Conservation (phyloP, 1,140 invertebrate genomes). For the Reticulitermes speratus region DNA sequence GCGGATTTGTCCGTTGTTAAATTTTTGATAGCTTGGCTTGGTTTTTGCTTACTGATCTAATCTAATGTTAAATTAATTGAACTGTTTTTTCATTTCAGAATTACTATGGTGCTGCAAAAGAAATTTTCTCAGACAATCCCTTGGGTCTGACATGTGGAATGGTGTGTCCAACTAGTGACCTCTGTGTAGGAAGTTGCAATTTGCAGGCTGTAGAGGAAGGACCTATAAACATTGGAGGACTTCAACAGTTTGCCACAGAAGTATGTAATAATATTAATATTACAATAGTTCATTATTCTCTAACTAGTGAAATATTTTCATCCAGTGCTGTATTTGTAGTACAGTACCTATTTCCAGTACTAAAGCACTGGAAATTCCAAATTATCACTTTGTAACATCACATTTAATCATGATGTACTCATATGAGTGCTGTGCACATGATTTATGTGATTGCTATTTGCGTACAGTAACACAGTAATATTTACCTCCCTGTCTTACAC, state of each 20-base stretch:
- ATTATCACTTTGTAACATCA: no score
- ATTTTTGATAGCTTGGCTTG: no score
- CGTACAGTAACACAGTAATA: no score
- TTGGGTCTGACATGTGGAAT: conserved; percentile 96
- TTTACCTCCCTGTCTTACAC: no score
- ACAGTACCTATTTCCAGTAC: neutral
- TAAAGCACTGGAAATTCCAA: no score
- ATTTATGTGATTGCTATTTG: no score
- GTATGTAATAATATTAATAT: conserved; percentile 51
- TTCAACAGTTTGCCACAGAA: conserved; percentile 97
- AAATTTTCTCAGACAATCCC: conserved; percentile 96
- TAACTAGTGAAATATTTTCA: neutral
- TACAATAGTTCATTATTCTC: conserved; percentile 28
- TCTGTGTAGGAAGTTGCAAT: conserved; percentile 98
- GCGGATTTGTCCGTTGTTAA: no score
- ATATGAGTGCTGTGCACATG: no score
- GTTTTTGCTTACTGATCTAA: no score
- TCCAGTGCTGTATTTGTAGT: neutral
- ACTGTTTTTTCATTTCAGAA: conserved; percentile 63
- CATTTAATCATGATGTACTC: no score
- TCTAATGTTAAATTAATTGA: no score
- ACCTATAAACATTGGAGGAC: conserved; percentile 95
- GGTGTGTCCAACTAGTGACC: conserved; percentile 98
- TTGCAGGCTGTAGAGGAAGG: conserved; percentile 93
- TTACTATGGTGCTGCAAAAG: conserved; percentile 96